These are phyloP conservation scores for Ceriagrion tenellum DNA, from an alignment of 2,888 invertebrate genomes.

Conservation along the genomic window DNA sequence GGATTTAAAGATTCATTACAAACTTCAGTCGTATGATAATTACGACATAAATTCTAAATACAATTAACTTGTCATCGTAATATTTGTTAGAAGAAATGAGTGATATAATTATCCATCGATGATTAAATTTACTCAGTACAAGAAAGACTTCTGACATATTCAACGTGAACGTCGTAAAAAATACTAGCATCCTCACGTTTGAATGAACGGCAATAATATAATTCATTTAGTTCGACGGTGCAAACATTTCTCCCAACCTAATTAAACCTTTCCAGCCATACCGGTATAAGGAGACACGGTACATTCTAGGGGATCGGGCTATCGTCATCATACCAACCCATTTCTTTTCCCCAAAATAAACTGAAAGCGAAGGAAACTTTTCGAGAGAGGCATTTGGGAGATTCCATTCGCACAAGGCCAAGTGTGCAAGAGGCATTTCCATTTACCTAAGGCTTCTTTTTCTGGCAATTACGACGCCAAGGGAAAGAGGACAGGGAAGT, in stretches of 20 bases:
- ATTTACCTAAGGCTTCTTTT: background rate
- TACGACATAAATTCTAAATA: no score
- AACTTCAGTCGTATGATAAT: no score
- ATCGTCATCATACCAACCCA: background rate
- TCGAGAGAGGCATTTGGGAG: background rate
- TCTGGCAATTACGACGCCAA: slow-evolving; percentile 1
- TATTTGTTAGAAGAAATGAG: no score
- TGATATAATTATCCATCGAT: no score
- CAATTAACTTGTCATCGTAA: no score
- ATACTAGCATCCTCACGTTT: background rate
- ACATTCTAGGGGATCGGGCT: background rate
- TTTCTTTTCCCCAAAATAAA: background rate
- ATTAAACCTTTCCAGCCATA: background rate
- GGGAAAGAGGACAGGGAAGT: background rate
- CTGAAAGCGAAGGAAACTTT: background rate
- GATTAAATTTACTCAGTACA: no score
- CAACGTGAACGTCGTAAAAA: no score
- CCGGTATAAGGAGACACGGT: background rate
- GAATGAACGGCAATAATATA: background rate
- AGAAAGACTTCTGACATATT: no score
- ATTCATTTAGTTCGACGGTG: background rate
- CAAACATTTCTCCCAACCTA: background rate
- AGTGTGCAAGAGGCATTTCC: background rate
- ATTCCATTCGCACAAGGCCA: background rate
- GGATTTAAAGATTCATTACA: no score